Evolutionary conservation across 92 coral and sea anemone genomes (phyloP).

Genomic region (Plumapathes pennacea): DNA sequence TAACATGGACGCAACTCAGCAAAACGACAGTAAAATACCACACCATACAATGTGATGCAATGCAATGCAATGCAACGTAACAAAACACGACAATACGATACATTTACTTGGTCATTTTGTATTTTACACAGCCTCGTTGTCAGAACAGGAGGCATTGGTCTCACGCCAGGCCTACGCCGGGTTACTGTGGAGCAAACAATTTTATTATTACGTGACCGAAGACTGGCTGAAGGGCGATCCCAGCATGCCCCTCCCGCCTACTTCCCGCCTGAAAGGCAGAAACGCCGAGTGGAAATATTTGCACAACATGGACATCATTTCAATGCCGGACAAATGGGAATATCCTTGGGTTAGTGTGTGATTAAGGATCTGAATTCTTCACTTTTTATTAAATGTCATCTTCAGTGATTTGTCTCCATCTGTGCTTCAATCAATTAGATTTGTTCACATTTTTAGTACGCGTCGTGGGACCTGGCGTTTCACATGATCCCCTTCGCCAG

Average conservation of each 20-base stretch:
- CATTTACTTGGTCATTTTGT: too few species aligned
- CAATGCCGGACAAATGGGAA: conserved; percentile 99
- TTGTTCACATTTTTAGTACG: conserved; percentile 61
- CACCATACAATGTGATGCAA: too few species aligned
- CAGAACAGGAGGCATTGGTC: conserved; percentile 72
- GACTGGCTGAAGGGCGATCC: conserved; percentile 97
- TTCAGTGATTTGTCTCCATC: background rate
- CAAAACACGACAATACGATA: too few species aligned
- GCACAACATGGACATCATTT: conserved; percentile 83
- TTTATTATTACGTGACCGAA: conserved; percentile 84
- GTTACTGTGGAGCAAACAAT: conserved; percentile 96
- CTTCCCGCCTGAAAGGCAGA: conserved; percentile 62
- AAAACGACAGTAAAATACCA: too few species aligned
- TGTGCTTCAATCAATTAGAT: background rate
- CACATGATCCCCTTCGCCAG: conserved; percentile 95
- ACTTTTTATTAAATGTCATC: background rate
- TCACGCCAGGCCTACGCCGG: conserved; percentile 98
- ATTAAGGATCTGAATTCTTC: background rate
- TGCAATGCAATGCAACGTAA: too few species aligned
- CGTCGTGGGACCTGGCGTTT: conserved; percentile 96
- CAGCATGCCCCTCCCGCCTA: conserved; percentile 74
- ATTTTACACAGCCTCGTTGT: too few species aligned
- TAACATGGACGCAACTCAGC: too few species aligned
- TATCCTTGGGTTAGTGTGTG: conserved; percentile 86
- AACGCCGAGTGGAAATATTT: conserved; percentile 89